Conservation (phyloP, 2,888 invertebrate species). For the Marasmarcha lunaedactyla region DNA sequence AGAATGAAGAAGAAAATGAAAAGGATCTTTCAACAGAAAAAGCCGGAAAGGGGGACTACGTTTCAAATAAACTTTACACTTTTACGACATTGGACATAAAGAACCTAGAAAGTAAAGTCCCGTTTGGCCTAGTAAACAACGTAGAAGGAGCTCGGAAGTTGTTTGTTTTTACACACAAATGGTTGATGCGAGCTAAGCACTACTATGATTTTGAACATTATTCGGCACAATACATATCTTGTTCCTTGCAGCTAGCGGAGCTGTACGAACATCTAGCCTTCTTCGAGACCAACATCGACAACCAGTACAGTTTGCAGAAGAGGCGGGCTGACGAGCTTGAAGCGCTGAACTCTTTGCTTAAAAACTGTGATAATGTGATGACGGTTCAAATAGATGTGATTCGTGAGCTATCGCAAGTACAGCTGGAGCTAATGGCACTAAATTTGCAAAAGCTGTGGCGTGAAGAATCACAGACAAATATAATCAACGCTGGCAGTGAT, state of each 20-base stretch:
- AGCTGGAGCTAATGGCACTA: constrained; percentile 72
- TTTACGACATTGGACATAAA: constrained; percentile 46
- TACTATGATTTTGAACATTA: constrained; percentile 71
- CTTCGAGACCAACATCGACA: constrained; percentile 78
- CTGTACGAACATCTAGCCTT: constrained; percentile 76
- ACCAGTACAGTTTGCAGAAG: constrained; percentile 70
- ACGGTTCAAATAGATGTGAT: constrained; percentile 68
- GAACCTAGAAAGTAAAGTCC: constrained; percentile 43
- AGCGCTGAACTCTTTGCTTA: constrained; percentile 64
- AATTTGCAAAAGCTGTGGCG: constrained; percentile 71
- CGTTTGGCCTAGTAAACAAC: constrained; percentile 29
- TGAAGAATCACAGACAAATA: constrained; percentile 54
- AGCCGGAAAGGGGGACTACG: constrained; percentile 36
- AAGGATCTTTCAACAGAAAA: constrained; percentile 46
- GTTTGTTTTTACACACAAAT: constrained; percentile 68
- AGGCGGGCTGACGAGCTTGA: constrained; percentile 71
- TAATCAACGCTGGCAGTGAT: constrained; percentile 41
- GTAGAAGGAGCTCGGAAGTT: constrained; percentile 62
- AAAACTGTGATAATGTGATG: constrained; percentile 57
- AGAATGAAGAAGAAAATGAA: constrained; percentile 36
- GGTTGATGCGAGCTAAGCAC: constrained; percentile 69
- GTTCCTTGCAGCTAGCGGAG: constrained; percentile 72
- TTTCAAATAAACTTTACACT: constrained; percentile 29
- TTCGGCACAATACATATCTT: constrained; percentile 70
- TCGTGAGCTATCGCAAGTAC: constrained; percentile 72